Percentiles rank a stretch among this genome's conserved stretches.
Evolutionary conservation across 2,797 vertebrate species (phyloP).

Genomic region (Danio tinwini): DNA sequence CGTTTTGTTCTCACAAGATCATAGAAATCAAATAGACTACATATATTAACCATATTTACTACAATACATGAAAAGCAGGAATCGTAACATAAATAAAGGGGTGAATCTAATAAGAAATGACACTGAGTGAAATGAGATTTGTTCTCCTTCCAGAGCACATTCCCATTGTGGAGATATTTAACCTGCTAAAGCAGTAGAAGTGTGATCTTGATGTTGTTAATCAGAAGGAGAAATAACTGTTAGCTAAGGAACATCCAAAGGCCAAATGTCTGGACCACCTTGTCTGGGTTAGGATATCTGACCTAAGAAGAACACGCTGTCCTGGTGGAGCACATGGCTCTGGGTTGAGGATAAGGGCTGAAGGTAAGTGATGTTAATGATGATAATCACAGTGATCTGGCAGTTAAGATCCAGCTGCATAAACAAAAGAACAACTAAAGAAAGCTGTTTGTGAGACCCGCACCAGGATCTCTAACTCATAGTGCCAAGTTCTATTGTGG

Average conservation of each 20-base stretch:
- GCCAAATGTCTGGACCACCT: constrained; percentile 36
- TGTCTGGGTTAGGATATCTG: constrained; percentile 29
- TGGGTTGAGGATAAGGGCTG: constrained; percentile 55
- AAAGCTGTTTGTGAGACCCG: constrained; percentile 52
- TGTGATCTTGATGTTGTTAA: constrained; percentile 47
- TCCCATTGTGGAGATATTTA: too few relatives aligned
- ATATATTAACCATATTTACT: constrained; percentile 17
- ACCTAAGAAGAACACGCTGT: constrained; percentile 47
- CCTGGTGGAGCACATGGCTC: constrained; percentile 54
- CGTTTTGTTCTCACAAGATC: constrained; percentile 4
- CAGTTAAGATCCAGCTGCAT: constrained; percentile 64
- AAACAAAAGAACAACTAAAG: constrained; percentile 54
- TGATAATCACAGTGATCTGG: constrained; percentile 60
- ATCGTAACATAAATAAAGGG: constrained; percentile 5
- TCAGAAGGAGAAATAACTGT: constrained; percentile 44
- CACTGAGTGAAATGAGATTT: neutral
- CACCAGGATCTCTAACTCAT: constrained; percentile 59
- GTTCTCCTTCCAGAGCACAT: too few relatives aligned
- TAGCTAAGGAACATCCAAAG: constrained; percentile 50
- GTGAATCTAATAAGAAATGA: constrained; percentile 46
- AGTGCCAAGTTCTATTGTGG: constrained; percentile 50
- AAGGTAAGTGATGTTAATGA: constrained; percentile 66
- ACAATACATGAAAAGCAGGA: neutral
- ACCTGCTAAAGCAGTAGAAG: constrained; percentile 42
- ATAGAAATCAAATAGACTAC: constrained; percentile 32